Percentiles rank a stretch among this genome's conserved stretches.
Evolutionary conservation across 2,797 vertebrate species (phyloP).

Genomic region (Coccyzus lansbergi): DNA sequence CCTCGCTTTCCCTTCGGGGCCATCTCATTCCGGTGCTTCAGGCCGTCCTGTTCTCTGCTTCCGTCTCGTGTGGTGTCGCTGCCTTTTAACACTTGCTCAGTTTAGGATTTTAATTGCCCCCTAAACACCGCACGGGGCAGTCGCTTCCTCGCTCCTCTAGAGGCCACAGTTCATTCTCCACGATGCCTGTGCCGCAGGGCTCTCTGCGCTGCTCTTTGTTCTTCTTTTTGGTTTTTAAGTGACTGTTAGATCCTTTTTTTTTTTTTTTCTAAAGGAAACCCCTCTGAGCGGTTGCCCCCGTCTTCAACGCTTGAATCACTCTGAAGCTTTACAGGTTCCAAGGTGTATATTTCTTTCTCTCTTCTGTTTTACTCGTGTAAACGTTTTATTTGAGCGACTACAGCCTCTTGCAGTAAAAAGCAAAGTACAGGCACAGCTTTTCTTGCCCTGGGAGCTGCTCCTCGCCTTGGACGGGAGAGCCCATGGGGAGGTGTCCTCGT

Average conservation of each 20-base stretch:
- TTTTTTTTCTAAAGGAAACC: background rate
- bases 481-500: background rate
- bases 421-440: background rate
- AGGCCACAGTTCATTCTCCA: background rate
- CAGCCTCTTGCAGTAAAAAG: conserved; percentile 9
- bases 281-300: background rate
- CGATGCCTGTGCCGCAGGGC: background rate
- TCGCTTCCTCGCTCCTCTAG: background rate
- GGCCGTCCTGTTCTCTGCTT: conserved; percentile 1
- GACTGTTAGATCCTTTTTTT: conserved; percentile 31
- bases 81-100: conserved; percentile 45
- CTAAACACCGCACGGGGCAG: background rate
- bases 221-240: background rate
- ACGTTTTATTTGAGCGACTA: conserved; percentile 40
- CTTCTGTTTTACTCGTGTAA: conserved; percentile 57
- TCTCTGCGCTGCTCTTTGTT: background rate
- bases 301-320: conserved; percentile 25
- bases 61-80: background rate
- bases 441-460: background rate
- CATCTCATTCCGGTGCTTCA: conserved; percentile 40
- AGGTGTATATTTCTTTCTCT: conserved; percentile 63
- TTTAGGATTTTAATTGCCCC: conserved; percentile 13
- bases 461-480: background rate
- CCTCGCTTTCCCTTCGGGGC: background rate
- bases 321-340: conserved; percentile 52